These are phyloP conservation scores for Larimichthys polyactis DNA, from an alignment of 2,113 vertebrate genomes.

Conservation along the genomic window DNA sequence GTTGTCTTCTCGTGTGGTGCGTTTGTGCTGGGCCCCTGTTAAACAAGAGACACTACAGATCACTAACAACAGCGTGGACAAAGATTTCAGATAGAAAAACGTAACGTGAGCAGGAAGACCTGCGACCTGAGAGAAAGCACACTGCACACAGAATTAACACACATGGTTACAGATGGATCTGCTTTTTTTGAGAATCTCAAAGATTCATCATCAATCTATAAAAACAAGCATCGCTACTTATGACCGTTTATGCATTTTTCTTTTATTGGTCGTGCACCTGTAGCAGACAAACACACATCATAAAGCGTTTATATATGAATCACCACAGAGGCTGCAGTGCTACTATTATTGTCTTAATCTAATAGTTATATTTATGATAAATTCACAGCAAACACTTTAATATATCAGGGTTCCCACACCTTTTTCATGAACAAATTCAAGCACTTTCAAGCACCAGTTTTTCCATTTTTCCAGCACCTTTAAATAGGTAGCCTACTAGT, in stretches of 20 bases:
- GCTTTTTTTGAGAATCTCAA: constrained; percentile 49
- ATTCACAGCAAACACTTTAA: neutral
- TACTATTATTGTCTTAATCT: neutral
- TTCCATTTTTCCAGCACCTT: too few relatives aligned
- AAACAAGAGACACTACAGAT: constrained; percentile 71
- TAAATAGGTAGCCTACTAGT: too few relatives aligned
- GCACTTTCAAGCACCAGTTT: too few relatives aligned
- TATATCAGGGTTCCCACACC: too few relatives aligned
- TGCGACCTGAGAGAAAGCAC: constrained; percentile 58
- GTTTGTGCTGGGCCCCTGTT: constrained; percentile 63
- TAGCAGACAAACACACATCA: constrained; percentile 28
- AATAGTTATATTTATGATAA: neutral
- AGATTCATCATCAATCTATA: neutral
- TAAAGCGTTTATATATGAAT: neutral
- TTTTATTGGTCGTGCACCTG: neutral
- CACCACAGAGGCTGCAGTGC: neutral
- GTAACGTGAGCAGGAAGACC: constrained; percentile 36
- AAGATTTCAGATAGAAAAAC: constrained; percentile 7
- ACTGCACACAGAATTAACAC: constrained; percentile 44
- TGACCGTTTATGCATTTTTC: neutral
- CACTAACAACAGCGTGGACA: constrained; percentile 45
- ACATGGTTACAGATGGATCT: constrained; percentile 2
- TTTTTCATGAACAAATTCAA: too few relatives aligned
- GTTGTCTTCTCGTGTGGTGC: constrained; percentile 60
- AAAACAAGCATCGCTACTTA: neutral